A percentile compares a stretch with the other conserved stretches of the same genome.
phyloP scores from a whole-genome alignment of 1,140 invertebrate genomes.

The Tenebrio molitor region DNA sequence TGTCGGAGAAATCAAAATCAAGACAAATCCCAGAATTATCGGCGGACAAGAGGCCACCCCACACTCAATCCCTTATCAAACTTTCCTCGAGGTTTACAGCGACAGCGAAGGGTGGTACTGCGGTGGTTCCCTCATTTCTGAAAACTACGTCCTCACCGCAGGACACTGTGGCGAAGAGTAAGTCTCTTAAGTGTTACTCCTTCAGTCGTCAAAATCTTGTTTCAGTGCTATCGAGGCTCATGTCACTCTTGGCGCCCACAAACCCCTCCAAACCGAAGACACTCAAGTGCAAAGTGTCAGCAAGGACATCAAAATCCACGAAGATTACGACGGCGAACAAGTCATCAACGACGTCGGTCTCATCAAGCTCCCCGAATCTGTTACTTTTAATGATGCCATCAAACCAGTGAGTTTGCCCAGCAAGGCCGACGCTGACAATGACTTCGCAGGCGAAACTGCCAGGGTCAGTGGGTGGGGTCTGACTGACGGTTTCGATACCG shows the following conservation, averaged over 20 bases:
- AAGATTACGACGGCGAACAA: constrained; percentile 65
- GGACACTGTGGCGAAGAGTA: constrained; percentile 71
- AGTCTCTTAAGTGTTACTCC: constrained; percentile 8
- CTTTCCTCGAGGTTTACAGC: constrained; percentile 58
- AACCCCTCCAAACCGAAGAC: constrained; percentile 57
- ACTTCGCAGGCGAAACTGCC: constrained; percentile 62
- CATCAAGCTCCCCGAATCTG: constrained; percentile 65
- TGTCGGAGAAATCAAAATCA: neutral
- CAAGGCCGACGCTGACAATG: constrained; percentile 55
- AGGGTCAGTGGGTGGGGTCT: constrained; percentile 65
- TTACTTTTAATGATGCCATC: constrained; percentile 44
- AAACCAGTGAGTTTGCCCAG: constrained; percentile 56
- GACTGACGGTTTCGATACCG: constrained; percentile 60
- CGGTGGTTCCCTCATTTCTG: constrained; percentile 70
- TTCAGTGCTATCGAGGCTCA: constrained; percentile 51
- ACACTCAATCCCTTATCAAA: constrained; percentile 65
- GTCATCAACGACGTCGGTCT: constrained; percentile 69
- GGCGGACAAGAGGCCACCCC: constrained; percentile 64
- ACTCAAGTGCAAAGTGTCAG: constrained; percentile 58
- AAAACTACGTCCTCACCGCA: constrained; percentile 71
- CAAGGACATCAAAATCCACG: constrained; percentile 64
- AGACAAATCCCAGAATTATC: constrained; percentile 58
- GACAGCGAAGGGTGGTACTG: constrained; percentile 61
- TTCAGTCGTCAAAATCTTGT: constrained; percentile 28
- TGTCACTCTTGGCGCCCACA: constrained; percentile 54